Evolutionary conservation across 2,113 vertebrate species (phyloP), one percentile per base, ranked within the genome.

Genomic region (Phaethon lepturus): DNA sequence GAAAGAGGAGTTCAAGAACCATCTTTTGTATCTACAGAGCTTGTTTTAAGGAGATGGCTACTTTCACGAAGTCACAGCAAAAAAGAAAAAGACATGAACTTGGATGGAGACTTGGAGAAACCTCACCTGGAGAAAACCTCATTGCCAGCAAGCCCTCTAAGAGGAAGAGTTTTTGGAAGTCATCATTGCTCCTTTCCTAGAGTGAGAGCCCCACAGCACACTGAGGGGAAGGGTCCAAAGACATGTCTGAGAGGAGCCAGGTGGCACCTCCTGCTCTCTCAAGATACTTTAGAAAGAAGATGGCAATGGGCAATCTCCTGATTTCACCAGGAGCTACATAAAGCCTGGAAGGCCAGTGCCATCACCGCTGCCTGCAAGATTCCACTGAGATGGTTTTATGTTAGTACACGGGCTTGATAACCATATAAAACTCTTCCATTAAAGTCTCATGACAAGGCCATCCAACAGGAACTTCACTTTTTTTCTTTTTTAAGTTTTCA

Each of bases 211-310:
- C 28, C 29, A 71, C 5, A 31, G 22, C 10, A 86, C 33, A 17
- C 38, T 66, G 17, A 67, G 74, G 55, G 20, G 18, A 95, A 97
- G 22, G 13, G 11, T 66, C 22, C 40, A 79, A 71, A 81, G 44
- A 52, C 33, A 45, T 1, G 2, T n/a, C 50, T 38, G 59, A 74
- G 33, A 92, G 15, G 14, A 90, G 26, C 22, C 73, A 53, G 28
- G 28, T 47, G 40, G 42, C 49, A 31, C 31, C 88, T 86, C 49
- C 35, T 13, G 50, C 75, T 84, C 17, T 92, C 29, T 80, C 78
- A 68, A 76, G 76, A 72, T 59, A 23, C 19, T 87, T 89, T 68
- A 78, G 42, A 93, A 76, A 77, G 76, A 52, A 93, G 71, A 73
- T 26, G 22, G 74, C 35, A 94, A 66, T 0, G 0, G 26, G 17